Percentiles rank a stretch among this genome's conserved stretches.
Evolutionary conservation across 2,888 invertebrate genomes (phyloP).

Genomic region (Chorisops tibialis): DNA sequence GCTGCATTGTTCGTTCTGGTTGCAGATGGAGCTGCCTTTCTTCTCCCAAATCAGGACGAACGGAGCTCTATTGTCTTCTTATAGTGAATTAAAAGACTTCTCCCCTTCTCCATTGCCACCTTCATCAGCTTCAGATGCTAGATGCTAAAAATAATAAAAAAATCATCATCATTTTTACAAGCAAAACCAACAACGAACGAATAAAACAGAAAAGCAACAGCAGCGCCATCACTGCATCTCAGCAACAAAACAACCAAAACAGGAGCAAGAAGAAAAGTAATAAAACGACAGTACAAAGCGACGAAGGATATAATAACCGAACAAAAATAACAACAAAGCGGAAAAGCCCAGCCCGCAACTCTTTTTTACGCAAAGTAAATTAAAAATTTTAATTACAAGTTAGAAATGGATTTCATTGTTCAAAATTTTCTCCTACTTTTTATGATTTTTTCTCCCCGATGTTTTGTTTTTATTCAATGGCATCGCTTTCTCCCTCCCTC

Average conservation of each 20-base stretch:
- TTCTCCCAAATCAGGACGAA: conserved; percentile 21
- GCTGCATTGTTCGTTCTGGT: background rate
- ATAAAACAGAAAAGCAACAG: background rate
- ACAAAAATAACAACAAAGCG: conserved; percentile 30
- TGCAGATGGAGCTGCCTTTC: background rate
- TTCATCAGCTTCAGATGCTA: background rate
- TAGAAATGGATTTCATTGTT: conserved; percentile 23
- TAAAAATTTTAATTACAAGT: conserved; percentile 34
- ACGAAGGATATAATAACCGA: conserved; percentile 18
- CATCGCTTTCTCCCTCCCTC: background rate
- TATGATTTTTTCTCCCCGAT: background rate
- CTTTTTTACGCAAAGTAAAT: conserved; percentile 32
- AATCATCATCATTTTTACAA: background rate
- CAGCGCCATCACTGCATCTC: background rate
- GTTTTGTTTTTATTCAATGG: conserved; percentile 8
- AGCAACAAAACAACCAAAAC: conserved; percentile 2
- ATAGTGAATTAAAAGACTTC: conserved; percentile 26
- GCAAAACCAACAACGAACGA: background rate
- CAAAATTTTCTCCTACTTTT: conserved; percentile 12
- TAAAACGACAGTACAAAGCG: conserved; percentile 15
- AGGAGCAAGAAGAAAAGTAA: conserved; percentile 1
- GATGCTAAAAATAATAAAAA: background rate
- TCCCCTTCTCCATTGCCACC: conserved; percentile 12
- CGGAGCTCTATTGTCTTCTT: conserved; percentile 19
- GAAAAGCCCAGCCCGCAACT: conserved; percentile 24